phyloP scores from a whole-genome alignment of 1,140 invertebrate species.

The Drosophila bocki region DNA sequence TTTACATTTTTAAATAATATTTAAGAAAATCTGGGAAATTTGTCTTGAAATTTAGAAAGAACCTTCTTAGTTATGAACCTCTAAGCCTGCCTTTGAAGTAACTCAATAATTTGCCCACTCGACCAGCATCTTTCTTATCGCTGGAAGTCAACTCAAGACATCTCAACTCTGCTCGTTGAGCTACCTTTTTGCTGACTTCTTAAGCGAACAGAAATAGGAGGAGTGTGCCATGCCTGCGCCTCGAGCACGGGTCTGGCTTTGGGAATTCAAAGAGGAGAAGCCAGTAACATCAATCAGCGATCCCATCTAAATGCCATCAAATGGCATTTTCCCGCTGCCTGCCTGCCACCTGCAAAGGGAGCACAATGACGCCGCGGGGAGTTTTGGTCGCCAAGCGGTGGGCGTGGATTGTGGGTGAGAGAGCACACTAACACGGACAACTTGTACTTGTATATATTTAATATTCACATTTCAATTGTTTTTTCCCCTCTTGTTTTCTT shows the following conservation, averaged over 20 bases:
- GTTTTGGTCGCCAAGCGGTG: slow-evolving; percentile 25
- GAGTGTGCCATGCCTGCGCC: slow-evolving; percentile 1
- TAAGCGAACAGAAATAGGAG: background rate
- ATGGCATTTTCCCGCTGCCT: slow-evolving; percentile 55
- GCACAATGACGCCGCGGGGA: slow-evolving; percentile 76
- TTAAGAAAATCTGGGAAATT: background rate
- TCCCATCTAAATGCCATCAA: slow-evolving; percentile 69
- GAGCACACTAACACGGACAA: slow-evolving; percentile 37
- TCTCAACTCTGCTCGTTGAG: slow-evolving; percentile 2
- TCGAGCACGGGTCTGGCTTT: slow-evolving; percentile 21
- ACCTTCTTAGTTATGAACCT: background rate
- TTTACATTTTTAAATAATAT: background rate
- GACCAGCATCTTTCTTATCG: background rate
- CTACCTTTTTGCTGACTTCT: slow-evolving; percentile 15
- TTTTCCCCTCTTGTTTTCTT: slow-evolving; percentile 37
- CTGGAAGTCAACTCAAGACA: slow-evolving; percentile 5
- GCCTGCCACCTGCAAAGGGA: slow-evolving; percentile 44
- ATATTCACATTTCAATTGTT: slow-evolving; percentile 82
- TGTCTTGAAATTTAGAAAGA: background rate
- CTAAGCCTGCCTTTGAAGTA: background rate
- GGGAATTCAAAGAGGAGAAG: slow-evolving; percentile 37
- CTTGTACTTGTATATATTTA: slow-evolving; percentile 74
- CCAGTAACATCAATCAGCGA: slow-evolving; percentile 69
- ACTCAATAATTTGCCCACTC: slow-evolving; percentile 3
- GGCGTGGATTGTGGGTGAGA: background rate